Conservation (phyloP, 1,140 invertebrate species). For the Apocrypta bakeri region DNA sequence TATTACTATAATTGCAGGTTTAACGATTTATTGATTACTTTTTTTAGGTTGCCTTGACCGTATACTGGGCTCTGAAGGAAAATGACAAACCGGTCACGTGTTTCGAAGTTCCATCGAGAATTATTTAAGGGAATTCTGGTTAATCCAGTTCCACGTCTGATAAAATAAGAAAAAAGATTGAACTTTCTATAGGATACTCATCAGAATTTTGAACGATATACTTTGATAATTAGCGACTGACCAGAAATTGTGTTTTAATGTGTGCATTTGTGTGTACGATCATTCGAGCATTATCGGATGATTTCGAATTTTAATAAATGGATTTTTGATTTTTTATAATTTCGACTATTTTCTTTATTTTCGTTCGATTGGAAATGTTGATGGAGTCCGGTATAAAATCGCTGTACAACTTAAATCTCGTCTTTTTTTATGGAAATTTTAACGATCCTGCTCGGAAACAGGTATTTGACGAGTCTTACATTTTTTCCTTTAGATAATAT, state of each 20-base stretch:
- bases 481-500: no score
- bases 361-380: no score
- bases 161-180: background rate
- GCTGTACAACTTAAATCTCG: background rate
- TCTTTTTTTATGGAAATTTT: background rate
- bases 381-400: no score
- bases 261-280: background rate
- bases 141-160: background rate
- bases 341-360: no score
- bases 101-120: constrained; percentile 81
- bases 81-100: constrained; percentile 73
- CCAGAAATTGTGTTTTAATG: background rate
- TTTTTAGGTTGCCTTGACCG: constrained; percentile 73
- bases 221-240: background rate
- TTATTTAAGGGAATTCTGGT: constrained; percentile 56
- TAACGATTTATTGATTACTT: constrained; percentile 38
- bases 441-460: no score
- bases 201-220: background rate
- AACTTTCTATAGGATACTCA: background rate
- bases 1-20: no score
- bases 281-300: background rate
- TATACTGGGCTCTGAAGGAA: constrained; percentile 78
- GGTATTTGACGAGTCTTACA: no score
- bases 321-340: background rate
- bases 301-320: background rate